Evolutionary conservation across 2,113 vertebrate genomes (phyloP).

Genomic region (Motacilla alba): DNA sequence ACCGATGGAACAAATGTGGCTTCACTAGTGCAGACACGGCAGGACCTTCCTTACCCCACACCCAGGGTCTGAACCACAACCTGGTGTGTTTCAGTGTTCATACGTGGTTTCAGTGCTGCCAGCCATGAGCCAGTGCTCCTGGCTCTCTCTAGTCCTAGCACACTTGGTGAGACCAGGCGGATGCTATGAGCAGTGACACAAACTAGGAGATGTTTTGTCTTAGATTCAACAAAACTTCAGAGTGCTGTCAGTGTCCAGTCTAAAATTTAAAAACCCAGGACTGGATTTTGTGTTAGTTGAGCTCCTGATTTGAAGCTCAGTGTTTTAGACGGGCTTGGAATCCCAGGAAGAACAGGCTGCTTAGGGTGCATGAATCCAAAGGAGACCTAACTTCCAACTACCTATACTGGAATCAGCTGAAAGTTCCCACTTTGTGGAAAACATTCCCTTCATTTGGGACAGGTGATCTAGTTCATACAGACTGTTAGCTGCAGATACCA

Average conservation of each 20-base stretch:
- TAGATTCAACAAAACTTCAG: neutral
- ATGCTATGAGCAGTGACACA: rapidly evolving
- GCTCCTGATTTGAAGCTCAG: neutral
- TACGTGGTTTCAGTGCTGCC: neutral
- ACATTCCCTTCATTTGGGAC: neutral
- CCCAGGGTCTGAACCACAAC: neutral
- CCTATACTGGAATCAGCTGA: neutral
- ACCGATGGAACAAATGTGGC: neutral
- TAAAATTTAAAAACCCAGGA: neutral
- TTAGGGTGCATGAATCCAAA: neutral
- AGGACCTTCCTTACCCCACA: neutral
- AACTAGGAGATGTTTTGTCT: neutral
- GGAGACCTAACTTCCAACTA: neutral
- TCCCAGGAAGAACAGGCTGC: neutral
- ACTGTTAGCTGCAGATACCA: neutral
- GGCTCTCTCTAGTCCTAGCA: neutral
- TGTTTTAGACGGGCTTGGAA: neutral
- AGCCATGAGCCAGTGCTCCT: neutral
- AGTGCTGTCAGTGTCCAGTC: neutral
- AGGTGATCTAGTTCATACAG: neutral
- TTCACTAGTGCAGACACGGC: neutral
- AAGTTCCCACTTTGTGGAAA: neutral
- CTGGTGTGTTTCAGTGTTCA: rapidly evolving
- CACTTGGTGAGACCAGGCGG: neutral
- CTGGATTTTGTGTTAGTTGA: neutral